Percentiles rank a stretch among this genome's conserved stretches.
Evolutionary conservation across 2,888 invertebrate genomes (phyloP).

Genomic region (Apamea monoglypha): DNA sequence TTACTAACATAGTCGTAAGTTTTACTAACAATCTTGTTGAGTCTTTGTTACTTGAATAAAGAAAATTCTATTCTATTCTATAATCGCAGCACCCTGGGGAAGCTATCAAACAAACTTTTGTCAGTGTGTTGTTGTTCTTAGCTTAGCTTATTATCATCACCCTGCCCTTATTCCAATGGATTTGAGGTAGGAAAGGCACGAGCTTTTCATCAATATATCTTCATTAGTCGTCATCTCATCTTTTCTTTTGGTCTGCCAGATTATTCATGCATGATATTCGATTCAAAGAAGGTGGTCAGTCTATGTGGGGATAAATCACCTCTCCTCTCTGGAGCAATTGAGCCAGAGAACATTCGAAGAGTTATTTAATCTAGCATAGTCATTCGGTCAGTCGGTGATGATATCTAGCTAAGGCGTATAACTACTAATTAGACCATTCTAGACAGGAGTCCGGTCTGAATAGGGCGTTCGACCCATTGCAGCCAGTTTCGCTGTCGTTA

Average conservation of each 20-base stretch:
- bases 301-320: not conserved
- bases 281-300: not conserved
- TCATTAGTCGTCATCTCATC: not conserved
- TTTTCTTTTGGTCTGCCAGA: not conserved
- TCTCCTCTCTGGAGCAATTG: not conserved
- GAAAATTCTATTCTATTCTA: not conserved
- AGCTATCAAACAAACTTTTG: not conserved
- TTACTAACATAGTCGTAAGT: too few species aligned
- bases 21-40: too few species aligned
- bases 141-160: not conserved
- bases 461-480: not conserved
- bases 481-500: not conserved
- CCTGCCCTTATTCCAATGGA: not conserved
- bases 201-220: not conserved
- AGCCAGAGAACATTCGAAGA: not conserved
- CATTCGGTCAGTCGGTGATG: too few species aligned
- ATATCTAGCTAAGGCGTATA: not conserved
- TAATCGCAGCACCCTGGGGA: not conserved
- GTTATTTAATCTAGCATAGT: not conserved
- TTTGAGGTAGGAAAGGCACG: not conserved
- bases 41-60: too few species aligned
- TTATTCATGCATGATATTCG: not conserved
- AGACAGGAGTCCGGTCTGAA: not conserved
- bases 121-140: not conserved
- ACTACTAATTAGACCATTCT: not conserved